phyloP scores from a whole-genome alignment of 2,113 vertebrate genomes.

The Nipponia nippon region DNA sequence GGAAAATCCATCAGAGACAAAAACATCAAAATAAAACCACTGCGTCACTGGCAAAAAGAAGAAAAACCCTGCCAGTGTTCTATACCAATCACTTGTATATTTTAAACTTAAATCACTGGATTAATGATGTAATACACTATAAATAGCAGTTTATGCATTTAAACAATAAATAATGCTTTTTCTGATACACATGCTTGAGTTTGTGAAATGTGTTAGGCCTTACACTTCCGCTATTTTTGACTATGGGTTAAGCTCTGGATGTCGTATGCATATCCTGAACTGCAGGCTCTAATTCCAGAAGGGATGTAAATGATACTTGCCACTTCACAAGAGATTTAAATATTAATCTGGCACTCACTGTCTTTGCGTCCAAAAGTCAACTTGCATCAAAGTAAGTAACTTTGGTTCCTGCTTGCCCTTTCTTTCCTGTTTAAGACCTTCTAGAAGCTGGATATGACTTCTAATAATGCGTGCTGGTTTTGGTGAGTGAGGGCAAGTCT shows the following conservation, averaged over 20 bases:
- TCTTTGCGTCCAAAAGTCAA: not conserved
- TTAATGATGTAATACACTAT: slow-evolving; percentile 45
- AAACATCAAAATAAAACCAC: slow-evolving; percentile 80
- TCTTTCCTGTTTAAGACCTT: not conserved
- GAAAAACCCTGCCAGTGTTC: not conserved
- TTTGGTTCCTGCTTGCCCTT: not conserved
- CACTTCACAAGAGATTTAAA: not conserved
- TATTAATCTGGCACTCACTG: not conserved
- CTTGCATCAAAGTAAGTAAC: not conserved
- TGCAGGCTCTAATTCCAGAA: not conserved
- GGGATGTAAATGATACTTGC: not conserved
- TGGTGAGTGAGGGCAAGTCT: not conserved
- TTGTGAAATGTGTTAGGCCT: not conserved
- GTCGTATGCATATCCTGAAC: not conserved
- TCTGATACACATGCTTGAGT: not conserved
- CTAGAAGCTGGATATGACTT: not conserved
- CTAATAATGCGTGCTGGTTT: accelerated
- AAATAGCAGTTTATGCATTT: slow-evolving; percentile 57
- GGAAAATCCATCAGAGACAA: slow-evolving; percentile 86
- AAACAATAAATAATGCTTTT: slow-evolving; percentile 60
- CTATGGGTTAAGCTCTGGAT: not conserved
- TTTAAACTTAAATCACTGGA: slow-evolving; percentile 39
- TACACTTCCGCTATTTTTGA: not conserved
- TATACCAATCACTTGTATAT: slow-evolving; percentile 23
- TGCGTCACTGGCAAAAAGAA: not conserved